A percentile compares a stretch with the other conserved stretches of the same genome.
phyloP scores from a whole-genome alignment of 2,888 invertebrate species.

The Clistopyga incitator region DNA sequence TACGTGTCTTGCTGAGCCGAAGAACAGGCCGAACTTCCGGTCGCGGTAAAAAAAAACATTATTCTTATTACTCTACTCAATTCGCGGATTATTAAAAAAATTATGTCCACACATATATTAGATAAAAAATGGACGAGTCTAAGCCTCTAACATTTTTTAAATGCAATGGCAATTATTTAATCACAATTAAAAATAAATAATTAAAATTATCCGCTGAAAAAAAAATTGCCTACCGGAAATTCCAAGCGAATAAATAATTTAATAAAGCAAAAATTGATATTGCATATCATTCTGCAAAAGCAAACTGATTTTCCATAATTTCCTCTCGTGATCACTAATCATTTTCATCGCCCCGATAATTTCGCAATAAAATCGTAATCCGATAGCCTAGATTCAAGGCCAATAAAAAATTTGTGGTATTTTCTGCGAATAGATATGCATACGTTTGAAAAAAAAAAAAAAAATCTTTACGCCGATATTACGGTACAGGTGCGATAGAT shows the following conservation, averaged over 20 bases:
- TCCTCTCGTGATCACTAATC: background rate
- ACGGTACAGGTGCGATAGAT: constrained; percentile 57
- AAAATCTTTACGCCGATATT: constrained; percentile 20
- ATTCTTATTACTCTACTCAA: no score
- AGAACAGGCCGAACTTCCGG: constrained; percentile 51
- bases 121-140: background rate
- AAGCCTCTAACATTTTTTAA: no score
- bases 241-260: background rate
- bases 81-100: background rate
- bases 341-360: background rate
- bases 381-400: background rate
- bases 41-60: no score
- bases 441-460: no score
- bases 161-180: no score
- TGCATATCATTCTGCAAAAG: background rate
- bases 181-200: no score
- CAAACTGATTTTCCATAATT: background rate
- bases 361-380: background rate
- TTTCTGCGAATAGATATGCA: background rate
- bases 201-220: no score
- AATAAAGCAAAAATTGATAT: background rate
- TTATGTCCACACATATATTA: background rate
- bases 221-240: no score
- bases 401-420: background rate
- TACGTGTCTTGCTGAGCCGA: constrained; percentile 21